These are phyloP conservation scores for Bettongia penicillata DNA, from an alignment of 2,113 vertebrate species.

Conservation along the genomic window DNA sequence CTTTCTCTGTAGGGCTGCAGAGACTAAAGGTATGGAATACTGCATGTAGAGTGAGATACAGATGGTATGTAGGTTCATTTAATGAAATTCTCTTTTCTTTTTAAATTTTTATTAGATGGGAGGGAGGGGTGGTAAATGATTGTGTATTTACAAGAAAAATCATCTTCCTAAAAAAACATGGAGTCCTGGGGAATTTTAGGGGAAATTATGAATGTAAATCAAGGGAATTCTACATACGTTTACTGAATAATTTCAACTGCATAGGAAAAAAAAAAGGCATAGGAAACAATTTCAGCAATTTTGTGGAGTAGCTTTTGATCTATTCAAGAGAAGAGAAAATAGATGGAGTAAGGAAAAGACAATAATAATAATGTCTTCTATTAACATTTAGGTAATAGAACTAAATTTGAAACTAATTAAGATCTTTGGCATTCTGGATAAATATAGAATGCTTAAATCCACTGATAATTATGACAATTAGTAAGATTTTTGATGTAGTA, in stretches of 20 bases:
- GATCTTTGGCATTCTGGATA: constrained; percentile 5
- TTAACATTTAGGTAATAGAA: not conserved
- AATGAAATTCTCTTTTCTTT: not conserved
- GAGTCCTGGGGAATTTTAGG: constrained; percentile 59
- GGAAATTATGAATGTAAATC: constrained; percentile 32
- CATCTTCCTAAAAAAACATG: not conserved
- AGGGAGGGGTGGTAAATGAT: not conserved
- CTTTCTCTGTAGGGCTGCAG: not conserved
- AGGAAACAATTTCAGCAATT: not conserved
- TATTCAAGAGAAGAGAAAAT: not conserved
- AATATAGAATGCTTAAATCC: not conserved
- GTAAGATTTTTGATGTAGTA: constrained; percentile 8
- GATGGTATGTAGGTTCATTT: not conserved
- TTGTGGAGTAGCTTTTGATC: constrained; percentile 36
- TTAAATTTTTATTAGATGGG: not conserved
- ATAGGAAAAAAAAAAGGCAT: constrained; percentile 5
- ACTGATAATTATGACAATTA: not conserved
- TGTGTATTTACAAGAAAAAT: not conserved
- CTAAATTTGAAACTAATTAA: constrained; percentile 3
- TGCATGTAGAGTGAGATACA: not conserved
- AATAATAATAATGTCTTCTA: not conserved
- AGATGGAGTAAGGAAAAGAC: constrained; percentile 32
- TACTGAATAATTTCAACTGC: constrained; percentile 42
- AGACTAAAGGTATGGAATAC: not conserved
- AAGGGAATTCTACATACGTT: constrained; percentile 55